Percentiles rank a stretch among this genome's conserved stretches.
Conservation (phyloP, 2,113 vertebrate species). For the Oriolus oriolus region DNA sequence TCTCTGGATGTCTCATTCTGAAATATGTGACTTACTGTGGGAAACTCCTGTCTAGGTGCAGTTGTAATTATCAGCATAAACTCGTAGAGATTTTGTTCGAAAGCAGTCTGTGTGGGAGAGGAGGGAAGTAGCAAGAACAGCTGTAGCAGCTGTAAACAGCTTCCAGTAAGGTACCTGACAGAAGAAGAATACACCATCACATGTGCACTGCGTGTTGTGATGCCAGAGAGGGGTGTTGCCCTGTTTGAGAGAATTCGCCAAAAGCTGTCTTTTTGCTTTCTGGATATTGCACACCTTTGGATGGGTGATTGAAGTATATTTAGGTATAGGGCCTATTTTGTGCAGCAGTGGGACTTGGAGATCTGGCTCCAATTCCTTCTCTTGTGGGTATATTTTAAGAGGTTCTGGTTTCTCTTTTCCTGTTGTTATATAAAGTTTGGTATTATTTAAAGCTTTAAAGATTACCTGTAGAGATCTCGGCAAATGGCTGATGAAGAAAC, state of each 20-base stretch:
- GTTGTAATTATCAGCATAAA: background rate
- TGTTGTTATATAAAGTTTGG: background rate
- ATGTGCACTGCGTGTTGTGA: background rate
- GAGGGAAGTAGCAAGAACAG: background rate
- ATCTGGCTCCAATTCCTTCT: background rate
- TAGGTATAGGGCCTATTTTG: background rate
- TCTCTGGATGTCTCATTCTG: background rate
- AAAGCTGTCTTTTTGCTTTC: background rate
- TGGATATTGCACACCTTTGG: background rate
- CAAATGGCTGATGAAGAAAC: background rate
- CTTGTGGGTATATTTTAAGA: background rate
- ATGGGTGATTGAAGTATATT: background rate
- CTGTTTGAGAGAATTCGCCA: background rate
- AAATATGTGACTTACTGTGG: background rate
- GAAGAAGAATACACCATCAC: background rate
- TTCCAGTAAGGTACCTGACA: background rate
- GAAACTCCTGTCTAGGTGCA: background rate
- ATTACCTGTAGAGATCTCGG: background rate
- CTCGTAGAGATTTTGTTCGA: background rate
- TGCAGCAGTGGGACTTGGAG: background rate
- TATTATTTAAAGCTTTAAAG: conserved; percentile 15
- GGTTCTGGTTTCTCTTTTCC: background rate
- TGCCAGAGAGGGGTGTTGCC: background rate
- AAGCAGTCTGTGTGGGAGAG: background rate
- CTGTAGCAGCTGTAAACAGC: background rate